Evolutionary conservation across 2,888 invertebrate species (phyloP), one percentile per base, ranked within the genome.

Genomic region (Hyppa rectilinea): DNA sequence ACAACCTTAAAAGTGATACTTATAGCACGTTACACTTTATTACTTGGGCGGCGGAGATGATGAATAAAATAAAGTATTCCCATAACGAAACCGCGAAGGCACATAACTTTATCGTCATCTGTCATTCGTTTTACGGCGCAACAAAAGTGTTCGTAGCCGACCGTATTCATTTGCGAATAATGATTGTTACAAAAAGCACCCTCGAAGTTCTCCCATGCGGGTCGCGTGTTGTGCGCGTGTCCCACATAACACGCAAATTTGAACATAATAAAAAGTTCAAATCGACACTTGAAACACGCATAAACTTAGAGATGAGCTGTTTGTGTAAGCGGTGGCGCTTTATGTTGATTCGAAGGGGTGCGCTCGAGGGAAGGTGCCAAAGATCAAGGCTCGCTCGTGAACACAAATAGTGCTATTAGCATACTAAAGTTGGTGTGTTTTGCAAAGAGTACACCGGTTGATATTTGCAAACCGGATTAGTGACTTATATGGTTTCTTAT

Each of bases 201-300:
- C 88, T 71, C 82, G 67, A 72, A 62, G 53, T 68, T 84, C 81
- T 87, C 86, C 71, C 85, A 95, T 95, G 95, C 95, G 95, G 95
- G 95, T 94, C 95, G 94, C 92, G 95, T 95, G 95, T 84, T 69
- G 47, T 47, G 88, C 95, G 93, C 95, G 95, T 95, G 95, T 93
- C 94, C 94, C 94, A 88, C 92, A 95, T 95, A 88, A 87, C 87
- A 92, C 91, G 92, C 92, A 89, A 94, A 94, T 94, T 93, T 91
- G 86, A 92, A 88, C 90, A 91, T 87, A 90, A 90, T 92, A 91
- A 92, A 92, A 91, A 87, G 87, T 87, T 90, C 85, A 87, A 90
- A 89, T 88, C 87, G 88, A 90, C 89, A 90, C 92, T 92, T 86
- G 85, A 91, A 89, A 88, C 90, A 88, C 82, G 88, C 82, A 88